Conservation (phyloP, 2,113 vertebrate genomes). For the Dicrurus megarhynchus region DNA sequence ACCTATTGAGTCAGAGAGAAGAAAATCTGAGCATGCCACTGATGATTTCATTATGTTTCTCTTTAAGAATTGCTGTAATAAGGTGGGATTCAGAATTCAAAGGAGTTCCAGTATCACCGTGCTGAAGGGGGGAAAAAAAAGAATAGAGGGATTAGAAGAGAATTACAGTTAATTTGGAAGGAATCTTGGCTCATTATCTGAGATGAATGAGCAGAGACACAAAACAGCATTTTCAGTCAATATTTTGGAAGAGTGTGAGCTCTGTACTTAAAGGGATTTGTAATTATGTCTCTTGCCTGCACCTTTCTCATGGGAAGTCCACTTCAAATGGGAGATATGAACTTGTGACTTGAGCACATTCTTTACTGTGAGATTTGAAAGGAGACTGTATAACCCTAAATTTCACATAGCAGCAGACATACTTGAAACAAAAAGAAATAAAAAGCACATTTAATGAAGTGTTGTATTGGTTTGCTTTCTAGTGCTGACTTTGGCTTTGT, state of each 20-base stretch:
- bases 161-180: constrained; percentile 46
- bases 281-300: not conserved
- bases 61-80: not conserved
- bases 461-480: constrained; percentile 34
- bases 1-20: not conserved
- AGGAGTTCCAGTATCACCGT: not conserved
- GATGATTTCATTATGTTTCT: not conserved
- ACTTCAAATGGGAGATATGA: not conserved
- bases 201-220: constrained; percentile 13
- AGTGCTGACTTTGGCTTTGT: constrained; percentile 57
- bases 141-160: constrained; percentile 19
- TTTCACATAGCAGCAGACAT: constrained; percentile 1
- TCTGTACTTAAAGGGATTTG: constrained; percentile 5
- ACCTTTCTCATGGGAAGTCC: constrained; percentile 22
- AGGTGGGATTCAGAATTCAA: not conserved
- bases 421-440: constrained; percentile 36
- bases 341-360: constrained; percentile 13
- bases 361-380: constrained; percentile 1
- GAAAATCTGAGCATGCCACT: not conserved
- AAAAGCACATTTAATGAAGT: constrained; percentile 32
- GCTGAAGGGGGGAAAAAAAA: not conserved
- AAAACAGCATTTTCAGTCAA: constrained; percentile 10
- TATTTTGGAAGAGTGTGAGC: constrained; percentile 8
- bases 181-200: constrained; percentile 23
- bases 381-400: not conserved